These are phyloP conservation scores for Sorex fumeus DNA, from an alignment of 2,113 vertebrate species.

Conservation along the genomic window DNA sequence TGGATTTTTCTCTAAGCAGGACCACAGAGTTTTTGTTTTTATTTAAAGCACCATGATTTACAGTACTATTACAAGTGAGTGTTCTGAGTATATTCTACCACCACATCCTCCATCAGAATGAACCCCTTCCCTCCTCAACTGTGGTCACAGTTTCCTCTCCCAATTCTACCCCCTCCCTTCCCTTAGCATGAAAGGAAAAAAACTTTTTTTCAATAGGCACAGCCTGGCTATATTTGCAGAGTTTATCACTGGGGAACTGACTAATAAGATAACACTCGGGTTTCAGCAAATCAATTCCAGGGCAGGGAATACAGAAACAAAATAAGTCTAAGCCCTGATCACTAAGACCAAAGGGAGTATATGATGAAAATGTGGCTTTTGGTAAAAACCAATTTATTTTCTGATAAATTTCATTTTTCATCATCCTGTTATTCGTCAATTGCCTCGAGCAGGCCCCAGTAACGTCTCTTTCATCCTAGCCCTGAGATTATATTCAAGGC, in stretches of 20 bases:
- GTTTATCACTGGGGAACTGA: neutral
- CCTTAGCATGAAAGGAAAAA: neutral
- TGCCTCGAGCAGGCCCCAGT: too few relatives aligned
- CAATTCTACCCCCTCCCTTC: too few relatives aligned
- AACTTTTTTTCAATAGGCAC: neutral
- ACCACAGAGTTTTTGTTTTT: neutral
- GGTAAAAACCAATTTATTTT: slow-evolving; percentile 29
- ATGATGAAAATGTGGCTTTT: neutral
- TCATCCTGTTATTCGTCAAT: too few relatives aligned
- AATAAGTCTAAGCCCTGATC: neutral
- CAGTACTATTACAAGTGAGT: too few relatives aligned
- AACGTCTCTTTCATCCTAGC: too few relatives aligned
- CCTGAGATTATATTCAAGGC: too few relatives aligned
- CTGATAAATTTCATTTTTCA: too few relatives aligned
- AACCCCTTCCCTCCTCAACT: too few relatives aligned
- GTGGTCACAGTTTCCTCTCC: too few relatives aligned
- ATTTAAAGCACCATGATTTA: too few relatives aligned
- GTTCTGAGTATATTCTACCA: too few relatives aligned
- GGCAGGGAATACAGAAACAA: neutral
- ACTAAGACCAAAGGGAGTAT: neutral
- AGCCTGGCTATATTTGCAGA: neutral
- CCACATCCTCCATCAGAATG: too few relatives aligned
- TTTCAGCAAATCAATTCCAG: slow-evolving; percentile 10
- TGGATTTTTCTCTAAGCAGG: neutral
- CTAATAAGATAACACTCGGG: neutral